Conservation (phyloP, 2,113 vertebrate genomes). For the Lutjanus erythropterus region DNA sequence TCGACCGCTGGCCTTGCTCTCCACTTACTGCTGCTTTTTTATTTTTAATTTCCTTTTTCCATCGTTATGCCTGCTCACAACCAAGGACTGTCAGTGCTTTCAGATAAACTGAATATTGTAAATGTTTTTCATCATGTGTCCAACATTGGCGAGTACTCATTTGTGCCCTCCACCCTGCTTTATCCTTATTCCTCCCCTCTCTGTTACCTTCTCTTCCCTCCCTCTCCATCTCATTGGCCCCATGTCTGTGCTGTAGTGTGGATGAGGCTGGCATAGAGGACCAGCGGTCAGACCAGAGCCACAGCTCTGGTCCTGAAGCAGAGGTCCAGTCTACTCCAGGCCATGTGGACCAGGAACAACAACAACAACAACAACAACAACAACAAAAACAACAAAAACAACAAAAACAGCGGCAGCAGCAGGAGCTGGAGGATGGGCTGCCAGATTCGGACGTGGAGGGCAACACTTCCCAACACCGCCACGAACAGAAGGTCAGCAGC, state of each 20-base stretch:
- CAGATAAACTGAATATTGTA: neutral
- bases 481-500: slow-evolving; percentile 64
- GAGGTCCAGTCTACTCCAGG: slow-evolving; percentile 54
- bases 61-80: slow-evolving; percentile 54
- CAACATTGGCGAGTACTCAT: neutral
- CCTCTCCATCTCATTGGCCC: slow-evolving; percentile 19
- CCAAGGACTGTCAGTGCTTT: slow-evolving; percentile 24
- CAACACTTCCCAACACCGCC: slow-evolving; percentile 58
- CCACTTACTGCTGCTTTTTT: slow-evolving; percentile 34
- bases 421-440: slow-evolving; percentile 52
- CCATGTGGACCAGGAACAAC: slow-evolving; percentile 59
- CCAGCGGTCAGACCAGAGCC: slow-evolving; percentile 52
- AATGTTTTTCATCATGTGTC: neutral
- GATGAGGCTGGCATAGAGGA: slow-evolving; percentile 70
- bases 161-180: neutral
- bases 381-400: too few relatives aligned
- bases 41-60: slow-evolving; percentile 34
- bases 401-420: too few relatives aligned
- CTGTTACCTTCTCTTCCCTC: slow-evolving; percentile 11
- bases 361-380: too few relatives aligned
- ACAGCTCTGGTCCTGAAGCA: slow-evolving; percentile 58
- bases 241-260: slow-evolving; percentile 61
- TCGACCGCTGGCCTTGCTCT: slow-evolving; percentile 77
- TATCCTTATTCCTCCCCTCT: slow-evolving; percentile 7
- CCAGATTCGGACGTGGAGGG: slow-evolving; percentile 52